Percentiles rank a stretch among this genome's conserved stretches.
phyloP scores from a whole-genome alignment of 2,888 invertebrate species.

The Lottia scabra region DNA sequence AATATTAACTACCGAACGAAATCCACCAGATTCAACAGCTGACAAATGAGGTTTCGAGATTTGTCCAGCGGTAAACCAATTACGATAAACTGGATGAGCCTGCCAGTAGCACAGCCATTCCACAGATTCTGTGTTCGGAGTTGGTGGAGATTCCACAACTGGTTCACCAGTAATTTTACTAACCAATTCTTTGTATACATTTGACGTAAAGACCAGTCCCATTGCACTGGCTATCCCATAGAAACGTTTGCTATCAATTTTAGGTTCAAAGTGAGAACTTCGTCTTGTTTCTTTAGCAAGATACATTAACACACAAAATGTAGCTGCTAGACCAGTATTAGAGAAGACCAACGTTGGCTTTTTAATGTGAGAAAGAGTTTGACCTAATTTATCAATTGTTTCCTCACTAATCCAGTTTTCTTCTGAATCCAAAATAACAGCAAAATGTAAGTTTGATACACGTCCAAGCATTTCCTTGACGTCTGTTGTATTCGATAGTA shows the following conservation, averaged over 20 bases:
- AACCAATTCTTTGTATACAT: conserved; percentile 42
- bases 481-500: conserved; percentile 44
- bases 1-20: conserved; percentile 52
- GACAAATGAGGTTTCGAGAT: conserved; percentile 48
- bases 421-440: conserved; percentile 40
- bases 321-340: conserved; percentile 45
- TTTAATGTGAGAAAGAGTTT: conserved; percentile 20
- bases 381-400: conserved; percentile 45
- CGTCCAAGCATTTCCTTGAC: conserved; percentile 38
- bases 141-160: conserved; percentile 39
- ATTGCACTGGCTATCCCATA: conserved; percentile 48
- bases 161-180: conserved; percentile 52
- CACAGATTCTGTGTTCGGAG: conserved; percentile 41
- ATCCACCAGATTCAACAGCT: conserved; percentile 43
- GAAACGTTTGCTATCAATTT: conserved; percentile 45
- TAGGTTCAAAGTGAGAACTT: conserved; percentile 42
- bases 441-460: conserved; percentile 43
- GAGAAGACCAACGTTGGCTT: conserved; percentile 47
- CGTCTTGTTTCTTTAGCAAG: conserved; percentile 47
- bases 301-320: conserved; percentile 50
- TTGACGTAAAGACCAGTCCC: conserved; percentile 52
- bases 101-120: conserved; percentile 58
- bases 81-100: conserved; percentile 53
- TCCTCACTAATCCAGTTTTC: conserved; percentile 51
- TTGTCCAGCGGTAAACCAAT: conserved; percentile 59